Conservation (phyloP, 2,797 vertebrate species). For the Odontamblyopus rebecca region DNA sequence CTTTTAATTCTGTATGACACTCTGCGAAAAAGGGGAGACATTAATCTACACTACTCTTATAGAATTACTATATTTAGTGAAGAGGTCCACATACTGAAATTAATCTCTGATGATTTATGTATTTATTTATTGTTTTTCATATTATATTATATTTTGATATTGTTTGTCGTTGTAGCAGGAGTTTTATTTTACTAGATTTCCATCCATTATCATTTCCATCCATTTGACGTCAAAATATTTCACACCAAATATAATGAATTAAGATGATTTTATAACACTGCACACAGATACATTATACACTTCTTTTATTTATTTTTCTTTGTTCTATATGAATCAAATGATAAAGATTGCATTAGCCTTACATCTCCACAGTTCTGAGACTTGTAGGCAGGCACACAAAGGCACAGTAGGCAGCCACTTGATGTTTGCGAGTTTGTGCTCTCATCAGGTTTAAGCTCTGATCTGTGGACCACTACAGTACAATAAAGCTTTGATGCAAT, state of each 20-base stretch:
- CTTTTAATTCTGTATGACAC: conserved; percentile 37
- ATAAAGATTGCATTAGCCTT: conserved; percentile 26
- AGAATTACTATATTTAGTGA: no score
- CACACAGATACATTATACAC: no score
- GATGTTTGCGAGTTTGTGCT: conserved; percentile 28
- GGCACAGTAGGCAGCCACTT: conserved; percentile 25
- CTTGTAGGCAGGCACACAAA: conserved; percentile 20
- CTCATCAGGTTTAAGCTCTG: conserved; percentile 24
- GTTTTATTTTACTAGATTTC: neutral
- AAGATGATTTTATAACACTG: neutral
- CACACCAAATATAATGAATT: neutral
- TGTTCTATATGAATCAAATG: conserved; percentile 5
- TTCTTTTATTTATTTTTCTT: neutral
- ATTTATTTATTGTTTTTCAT: no score
- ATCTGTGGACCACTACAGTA: conserved; percentile 16
- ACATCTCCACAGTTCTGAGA: conserved; percentile 30
- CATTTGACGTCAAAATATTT: neutral
- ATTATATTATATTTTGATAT: no score
- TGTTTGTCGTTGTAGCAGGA: no score
- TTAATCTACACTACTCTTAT: no score
- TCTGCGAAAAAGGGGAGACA: conserved; percentile 31
- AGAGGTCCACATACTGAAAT: no score
- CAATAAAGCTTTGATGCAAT: conserved; percentile 45
- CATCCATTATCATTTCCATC: neutral
- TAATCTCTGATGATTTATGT: no score